phyloP scores from a whole-genome alignment of 2,888 invertebrate genomes.

The Timema podura region DNA sequence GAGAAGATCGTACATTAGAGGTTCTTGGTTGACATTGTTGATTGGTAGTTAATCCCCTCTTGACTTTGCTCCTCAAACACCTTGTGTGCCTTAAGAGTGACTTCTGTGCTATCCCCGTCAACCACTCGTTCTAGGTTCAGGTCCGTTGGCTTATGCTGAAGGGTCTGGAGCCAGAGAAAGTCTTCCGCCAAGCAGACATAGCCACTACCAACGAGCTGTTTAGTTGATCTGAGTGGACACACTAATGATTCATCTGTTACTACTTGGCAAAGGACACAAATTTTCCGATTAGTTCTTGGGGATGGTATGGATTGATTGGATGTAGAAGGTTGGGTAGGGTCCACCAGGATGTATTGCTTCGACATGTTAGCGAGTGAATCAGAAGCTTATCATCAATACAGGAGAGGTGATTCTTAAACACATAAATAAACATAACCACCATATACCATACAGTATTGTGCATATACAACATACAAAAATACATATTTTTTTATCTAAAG shows the following conservation, averaged over 20 bases:
- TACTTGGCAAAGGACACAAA: not conserved
- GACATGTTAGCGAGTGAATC: not conserved
- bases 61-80: too few species aligned
- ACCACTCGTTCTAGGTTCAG: not conserved
- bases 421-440: not conserved
- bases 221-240: not conserved
- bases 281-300: not conserved
- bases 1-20: too few species aligned
- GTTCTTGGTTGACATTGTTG: too few species aligned
- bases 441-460: not conserved
- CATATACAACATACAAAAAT: not conserved
- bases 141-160: not conserved
- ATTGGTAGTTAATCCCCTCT: too few species aligned
- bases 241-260: not conserved
- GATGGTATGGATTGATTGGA: not conserved
- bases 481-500: not conserved
- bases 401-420: not conserved
- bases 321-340: not conserved
- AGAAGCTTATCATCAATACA: not conserved
- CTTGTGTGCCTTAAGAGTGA: too few species aligned
- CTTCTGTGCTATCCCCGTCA: not conserved
- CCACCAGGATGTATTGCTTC: conserved; percentile 1
- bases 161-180: not conserved
- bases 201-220: not conserved
- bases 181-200: not conserved